Evolutionary conservation across 2,888 invertebrate genomes (phyloP).

Genomic region (Agriopis leucophaearia): DNA sequence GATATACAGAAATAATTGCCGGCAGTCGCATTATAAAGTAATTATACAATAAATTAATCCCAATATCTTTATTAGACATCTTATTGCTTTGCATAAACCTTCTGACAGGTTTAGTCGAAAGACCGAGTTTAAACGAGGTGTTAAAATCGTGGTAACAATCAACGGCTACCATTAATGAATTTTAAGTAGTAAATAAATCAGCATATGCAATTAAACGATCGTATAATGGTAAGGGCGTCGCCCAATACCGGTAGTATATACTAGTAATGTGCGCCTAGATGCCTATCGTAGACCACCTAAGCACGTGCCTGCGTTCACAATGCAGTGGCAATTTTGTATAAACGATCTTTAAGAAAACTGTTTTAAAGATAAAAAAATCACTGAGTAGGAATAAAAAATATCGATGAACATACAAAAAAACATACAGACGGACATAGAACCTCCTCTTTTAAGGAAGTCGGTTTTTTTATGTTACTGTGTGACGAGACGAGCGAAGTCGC

Average conservation of each 20-base stretch:
- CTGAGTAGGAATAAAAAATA: too few species aligned
- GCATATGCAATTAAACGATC: slow-evolving; percentile 71
- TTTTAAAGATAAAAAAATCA: too few species aligned
- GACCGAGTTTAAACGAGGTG: slow-evolving; percentile 34
- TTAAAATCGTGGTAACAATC: slow-evolving; percentile 40
- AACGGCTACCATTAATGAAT: slow-evolving; percentile 45
- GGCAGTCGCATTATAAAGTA: slow-evolving; percentile 14
- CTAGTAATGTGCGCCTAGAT: slow-evolving; percentile 78
- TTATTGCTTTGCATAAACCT: slow-evolving; percentile 16
- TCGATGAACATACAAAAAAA: too few species aligned
- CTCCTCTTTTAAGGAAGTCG: too few species aligned
- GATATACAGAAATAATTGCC: slow-evolving; percentile 3
- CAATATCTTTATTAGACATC: slow-evolving; percentile 30
- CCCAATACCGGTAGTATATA: slow-evolving; percentile 67
- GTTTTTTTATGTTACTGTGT: too few species aligned
- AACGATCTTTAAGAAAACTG: too few species aligned
- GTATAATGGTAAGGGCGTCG: slow-evolving; percentile 72
- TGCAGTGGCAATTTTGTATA: background rate
- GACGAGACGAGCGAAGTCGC: too few species aligned
- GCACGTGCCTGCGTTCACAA: background rate
- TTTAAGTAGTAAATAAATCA: slow-evolving; percentile 67
- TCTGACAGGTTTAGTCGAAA: slow-evolving; percentile 11
- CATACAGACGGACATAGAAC: too few species aligned
- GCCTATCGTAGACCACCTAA: slow-evolving; percentile 67
- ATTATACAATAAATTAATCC: slow-evolving; percentile 17